phyloP scores from a whole-genome alignment of 1,140 invertebrate species.

The Sweltsa coloradensis region DNA sequence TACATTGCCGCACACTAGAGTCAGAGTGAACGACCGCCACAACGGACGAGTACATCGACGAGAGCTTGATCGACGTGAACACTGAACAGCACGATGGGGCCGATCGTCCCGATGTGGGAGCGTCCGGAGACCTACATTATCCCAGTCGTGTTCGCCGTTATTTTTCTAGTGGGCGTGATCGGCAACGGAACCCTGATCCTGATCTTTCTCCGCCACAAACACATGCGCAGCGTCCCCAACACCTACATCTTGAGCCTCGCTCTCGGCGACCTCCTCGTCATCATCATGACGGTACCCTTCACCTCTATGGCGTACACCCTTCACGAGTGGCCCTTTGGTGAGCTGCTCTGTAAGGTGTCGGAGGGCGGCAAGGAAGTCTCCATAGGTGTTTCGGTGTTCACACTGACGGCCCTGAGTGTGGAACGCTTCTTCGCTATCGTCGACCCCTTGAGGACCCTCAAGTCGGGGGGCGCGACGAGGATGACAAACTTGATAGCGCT shows the following conservation, averaged over 20 bases:
- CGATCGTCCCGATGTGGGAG: slow-evolving; percentile 55
- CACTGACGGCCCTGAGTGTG: slow-evolving; percentile 76
- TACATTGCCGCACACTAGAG: too few species aligned
- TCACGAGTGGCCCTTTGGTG: slow-evolving; percentile 79
- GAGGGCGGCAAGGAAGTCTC: slow-evolving; percentile 85
- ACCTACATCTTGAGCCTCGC: slow-evolving; percentile 57
- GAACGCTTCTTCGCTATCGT: slow-evolving; percentile 79
- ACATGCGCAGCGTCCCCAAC: slow-evolving; percentile 81
- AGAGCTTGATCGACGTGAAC: too few species aligned
- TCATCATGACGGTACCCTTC: slow-evolving; percentile 79
- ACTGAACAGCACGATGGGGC: slow-evolving; percentile 22
- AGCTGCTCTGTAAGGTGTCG: slow-evolving; percentile 68
- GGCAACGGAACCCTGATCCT: slow-evolving; percentile 81
- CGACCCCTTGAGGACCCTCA: slow-evolving; percentile 60
- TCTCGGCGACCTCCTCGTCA: slow-evolving; percentile 44
- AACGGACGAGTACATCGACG: too few species aligned
- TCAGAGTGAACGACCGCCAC: too few species aligned
- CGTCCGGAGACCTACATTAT: slow-evolving; percentile 78
- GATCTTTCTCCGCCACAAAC: slow-evolving; percentile 64
- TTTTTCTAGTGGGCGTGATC: slow-evolving; percentile 75
- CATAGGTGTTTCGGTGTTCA: slow-evolving; percentile 88
- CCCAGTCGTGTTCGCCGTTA: slow-evolving; percentile 69
- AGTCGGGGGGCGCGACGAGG: slow-evolving; percentile 32
- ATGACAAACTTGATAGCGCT: slow-evolving; percentile 31
- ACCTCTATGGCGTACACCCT: slow-evolving; percentile 75